These are phyloP conservation scores for Danio kyathit DNA, from an alignment of 2,797 vertebrate genomes.

Conservation along the genomic window DNA sequence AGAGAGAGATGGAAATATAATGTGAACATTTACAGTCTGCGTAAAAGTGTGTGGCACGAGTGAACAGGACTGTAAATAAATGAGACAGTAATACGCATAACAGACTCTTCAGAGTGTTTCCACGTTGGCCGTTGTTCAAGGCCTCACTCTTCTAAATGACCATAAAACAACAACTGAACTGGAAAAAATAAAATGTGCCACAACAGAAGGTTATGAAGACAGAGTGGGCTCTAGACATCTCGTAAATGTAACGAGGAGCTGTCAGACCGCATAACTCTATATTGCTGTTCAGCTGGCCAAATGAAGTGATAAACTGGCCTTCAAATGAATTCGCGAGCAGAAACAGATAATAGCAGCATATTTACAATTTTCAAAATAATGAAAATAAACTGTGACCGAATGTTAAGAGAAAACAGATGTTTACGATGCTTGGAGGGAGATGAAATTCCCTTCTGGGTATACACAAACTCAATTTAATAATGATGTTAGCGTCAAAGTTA, in stretches of 20 bases:
- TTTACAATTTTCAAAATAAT: conserved; percentile 42
- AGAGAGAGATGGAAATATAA: conserved; percentile 27
- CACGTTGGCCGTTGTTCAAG: conserved; percentile 19
- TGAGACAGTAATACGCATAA: conserved; percentile 59
- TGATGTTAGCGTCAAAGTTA: conserved; percentile 37
- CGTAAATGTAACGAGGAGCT: conserved; percentile 21
- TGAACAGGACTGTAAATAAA: conserved; percentile 57
- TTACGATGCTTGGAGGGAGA: conserved; percentile 19
- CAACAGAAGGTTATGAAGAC: conserved; percentile 30
- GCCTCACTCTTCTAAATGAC: conserved; percentile 1
- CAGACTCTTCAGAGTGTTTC: conserved; percentile 45
- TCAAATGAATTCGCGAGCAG: conserved; percentile 19
- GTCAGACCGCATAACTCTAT: conserved; percentile 21
- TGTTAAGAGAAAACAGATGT: conserved; percentile 38
- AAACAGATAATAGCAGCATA: conserved; percentile 36
- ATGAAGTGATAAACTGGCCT: conserved; percentile 34
- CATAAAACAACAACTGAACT: conserved; percentile 16
- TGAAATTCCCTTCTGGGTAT: conserved; percentile 6
- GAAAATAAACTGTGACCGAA: conserved; percentile 46
- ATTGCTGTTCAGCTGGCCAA: conserved; percentile 11
- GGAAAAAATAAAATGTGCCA: conserved; percentile 25
- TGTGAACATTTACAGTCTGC: conserved; percentile 47
- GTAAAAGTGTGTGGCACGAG: conserved; percentile 37
- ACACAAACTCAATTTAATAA: conserved; percentile 32
- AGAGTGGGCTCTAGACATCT: conserved; percentile 20